Conservation (phyloP, 2,113 vertebrate species). For the Microcebus ravelobensis region DNA sequence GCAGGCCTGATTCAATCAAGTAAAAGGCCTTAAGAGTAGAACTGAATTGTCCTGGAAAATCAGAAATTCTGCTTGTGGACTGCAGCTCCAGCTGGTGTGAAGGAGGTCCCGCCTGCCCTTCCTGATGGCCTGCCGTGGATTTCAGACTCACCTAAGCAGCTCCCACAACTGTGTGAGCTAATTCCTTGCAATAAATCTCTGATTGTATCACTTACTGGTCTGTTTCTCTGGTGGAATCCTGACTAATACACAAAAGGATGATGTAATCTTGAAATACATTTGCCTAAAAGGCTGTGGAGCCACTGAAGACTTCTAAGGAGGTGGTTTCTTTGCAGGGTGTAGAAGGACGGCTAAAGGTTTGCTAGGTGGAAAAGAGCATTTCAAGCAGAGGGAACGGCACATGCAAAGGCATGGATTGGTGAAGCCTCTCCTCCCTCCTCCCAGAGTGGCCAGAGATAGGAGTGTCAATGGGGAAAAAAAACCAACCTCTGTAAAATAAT, state of each 20-base stretch:
- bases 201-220: background rate
- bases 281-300: background rate
- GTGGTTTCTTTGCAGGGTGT: background rate
- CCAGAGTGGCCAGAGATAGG: background rate
- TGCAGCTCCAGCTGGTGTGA: background rate
- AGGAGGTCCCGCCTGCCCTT: background rate
- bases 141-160: background rate
- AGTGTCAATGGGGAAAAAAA: no score
- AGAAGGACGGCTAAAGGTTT: background rate
- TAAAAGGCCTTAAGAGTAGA: background rate
- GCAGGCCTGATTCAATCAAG: background rate
- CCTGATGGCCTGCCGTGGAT: background rate
- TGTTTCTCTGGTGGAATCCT: background rate
- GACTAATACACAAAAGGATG: constrained; percentile 1
- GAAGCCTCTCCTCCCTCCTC: background rate
- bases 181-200: constrained; percentile 9
- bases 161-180: background rate
- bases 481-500: no score
- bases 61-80: background rate
- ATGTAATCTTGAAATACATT: background rate
- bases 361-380: background rate
- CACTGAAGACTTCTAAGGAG: background rate
- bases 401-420: background rate
- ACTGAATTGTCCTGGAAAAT: background rate
- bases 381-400: background rate